A percentile compares a stretch with the other conserved stretches of the same genome.
phyloP scores from a whole-genome alignment of 2,113 vertebrate species.

The Prionailurus bengalensis region DNA sequence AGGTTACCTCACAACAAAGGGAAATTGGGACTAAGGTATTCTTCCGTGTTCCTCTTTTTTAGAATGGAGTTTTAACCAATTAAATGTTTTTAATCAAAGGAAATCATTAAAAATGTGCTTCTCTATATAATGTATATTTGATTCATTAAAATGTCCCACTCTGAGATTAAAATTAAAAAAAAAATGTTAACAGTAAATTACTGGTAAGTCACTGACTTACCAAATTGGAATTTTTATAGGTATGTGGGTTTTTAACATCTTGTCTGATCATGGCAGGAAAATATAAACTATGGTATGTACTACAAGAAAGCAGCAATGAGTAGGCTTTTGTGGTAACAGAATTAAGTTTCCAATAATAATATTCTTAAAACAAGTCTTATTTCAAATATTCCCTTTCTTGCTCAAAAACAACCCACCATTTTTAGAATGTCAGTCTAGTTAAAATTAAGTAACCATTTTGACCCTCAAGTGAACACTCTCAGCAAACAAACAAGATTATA shows the following conservation, averaged over 20 bases:
- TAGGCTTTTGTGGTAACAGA: background rate
- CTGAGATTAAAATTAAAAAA: conserved; percentile 10
- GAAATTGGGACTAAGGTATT: background rate
- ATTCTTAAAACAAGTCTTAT: conserved; percentile 45
- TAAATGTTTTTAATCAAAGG: background rate
- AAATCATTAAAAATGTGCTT: background rate
- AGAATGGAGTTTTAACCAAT: background rate
- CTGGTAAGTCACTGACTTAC: background rate
- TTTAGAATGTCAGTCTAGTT: conserved; percentile 51
- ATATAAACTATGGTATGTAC: background rate
- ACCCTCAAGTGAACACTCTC: conserved; percentile 57
- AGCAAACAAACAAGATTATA: conserved; percentile 66
- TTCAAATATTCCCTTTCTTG: conserved; percentile 56
- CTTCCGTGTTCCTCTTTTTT: background rate
- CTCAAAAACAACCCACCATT: background rate
- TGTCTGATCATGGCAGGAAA: background rate
- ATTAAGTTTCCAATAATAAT: conserved; percentile 13
- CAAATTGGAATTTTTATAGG: background rate
- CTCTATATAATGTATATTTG: background rate
- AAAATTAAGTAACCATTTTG: conserved; percentile 52
- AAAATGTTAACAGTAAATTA: background rate
- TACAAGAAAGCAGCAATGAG: background rate
- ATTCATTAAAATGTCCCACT: background rate
- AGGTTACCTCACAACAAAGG: background rate
- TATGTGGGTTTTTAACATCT: background rate